These are phyloP conservation scores for Catagonus wagneri DNA, from an alignment of 2,113 vertebrate genomes.

Conservation along the genomic window DNA sequence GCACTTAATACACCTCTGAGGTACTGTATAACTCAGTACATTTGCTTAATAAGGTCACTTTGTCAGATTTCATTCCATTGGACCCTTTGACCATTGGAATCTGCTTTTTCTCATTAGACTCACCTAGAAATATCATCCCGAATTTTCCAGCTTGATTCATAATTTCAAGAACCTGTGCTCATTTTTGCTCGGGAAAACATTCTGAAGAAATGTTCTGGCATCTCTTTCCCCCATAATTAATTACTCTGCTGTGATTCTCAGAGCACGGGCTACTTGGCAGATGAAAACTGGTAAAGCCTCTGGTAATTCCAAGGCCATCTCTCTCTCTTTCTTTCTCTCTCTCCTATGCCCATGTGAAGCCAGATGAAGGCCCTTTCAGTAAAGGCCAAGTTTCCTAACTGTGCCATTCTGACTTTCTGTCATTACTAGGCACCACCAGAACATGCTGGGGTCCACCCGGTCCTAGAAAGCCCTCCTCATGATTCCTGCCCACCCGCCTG, in stretches of 20 bases:
- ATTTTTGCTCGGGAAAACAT: neutral
- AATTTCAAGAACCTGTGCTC: neutral
- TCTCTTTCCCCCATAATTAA: neutral
- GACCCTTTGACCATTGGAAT: neutral
- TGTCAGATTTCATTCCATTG: slow-evolving; percentile 3
- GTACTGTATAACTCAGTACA: neutral
- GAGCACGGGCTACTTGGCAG: neutral
- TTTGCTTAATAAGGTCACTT: slow-evolving; percentile 44
- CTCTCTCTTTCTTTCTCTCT: neutral
- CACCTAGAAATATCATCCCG: neutral
- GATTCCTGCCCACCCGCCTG: neutral
- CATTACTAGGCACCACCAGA: neutral
- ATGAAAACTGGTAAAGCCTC: neutral
- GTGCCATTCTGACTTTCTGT: neutral
- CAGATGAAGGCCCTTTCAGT: neutral
- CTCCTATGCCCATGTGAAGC: neutral
- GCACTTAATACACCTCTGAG: neutral
- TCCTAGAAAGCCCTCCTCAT: neutral
- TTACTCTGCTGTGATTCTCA: neutral
- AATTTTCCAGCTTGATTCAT: slow-evolving; percentile 12
- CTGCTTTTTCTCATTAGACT: slow-evolving; percentile 33
- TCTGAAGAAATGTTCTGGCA: neutral
- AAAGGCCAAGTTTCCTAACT: neutral
- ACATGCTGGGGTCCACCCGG: neutral
- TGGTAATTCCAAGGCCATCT: neutral